These are phyloP conservation scores for Nematopogon swammerdamellus DNA, from an alignment of 2,888 invertebrate genomes.

Conservation along the genomic window DNA sequence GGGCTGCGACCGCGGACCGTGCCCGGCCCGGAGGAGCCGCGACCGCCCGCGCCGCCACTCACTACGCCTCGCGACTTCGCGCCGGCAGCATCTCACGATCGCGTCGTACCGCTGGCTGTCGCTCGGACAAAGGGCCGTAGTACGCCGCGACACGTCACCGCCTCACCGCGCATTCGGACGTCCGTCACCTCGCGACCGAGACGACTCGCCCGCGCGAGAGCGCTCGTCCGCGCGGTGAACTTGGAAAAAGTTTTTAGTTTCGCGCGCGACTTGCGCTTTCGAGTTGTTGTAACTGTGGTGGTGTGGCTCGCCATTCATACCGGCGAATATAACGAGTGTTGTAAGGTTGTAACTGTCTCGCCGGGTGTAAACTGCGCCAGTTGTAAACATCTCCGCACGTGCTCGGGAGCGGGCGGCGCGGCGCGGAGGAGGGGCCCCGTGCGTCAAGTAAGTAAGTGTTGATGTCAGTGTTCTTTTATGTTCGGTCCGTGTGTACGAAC, in stretches of 20 bases:
- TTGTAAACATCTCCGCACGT: neutral
- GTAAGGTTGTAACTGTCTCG: neutral
- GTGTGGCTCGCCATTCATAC: neutral
- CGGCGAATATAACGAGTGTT: neutral
- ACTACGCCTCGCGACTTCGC: slow-evolving; percentile 11
- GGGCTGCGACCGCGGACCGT: slow-evolving; percentile 21
- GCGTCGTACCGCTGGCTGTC: slow-evolving; percentile 13
- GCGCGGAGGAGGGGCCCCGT: no score
- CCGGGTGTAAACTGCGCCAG: neutral
- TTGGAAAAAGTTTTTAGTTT: no score
- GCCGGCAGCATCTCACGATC: slow-evolving; percentile 16
- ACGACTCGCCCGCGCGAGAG: slow-evolving; percentile 22
- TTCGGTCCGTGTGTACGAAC: no score
- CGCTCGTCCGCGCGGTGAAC: no score
- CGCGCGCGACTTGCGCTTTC: slow-evolving; percentile 18
- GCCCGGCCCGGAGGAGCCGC: slow-evolving; percentile 16
- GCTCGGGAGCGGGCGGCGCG: neutral
- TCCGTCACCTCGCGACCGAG: slow-evolving; percentile 19
- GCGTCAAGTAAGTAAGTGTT: neutral
- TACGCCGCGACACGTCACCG: slow-evolving; percentile 14
- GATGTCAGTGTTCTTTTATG: neutral
- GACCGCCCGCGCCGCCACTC: slow-evolving; percentile 21
- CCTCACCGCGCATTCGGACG: slow-evolving; percentile 14
- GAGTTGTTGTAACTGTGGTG: neutral
- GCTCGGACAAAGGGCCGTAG: slow-evolving; percentile 14